Evolutionary conservation across 1,140 invertebrate species (phyloP), one percentile per base, ranked within the genome.

Genomic region (Drosophila persimilis): DNA sequence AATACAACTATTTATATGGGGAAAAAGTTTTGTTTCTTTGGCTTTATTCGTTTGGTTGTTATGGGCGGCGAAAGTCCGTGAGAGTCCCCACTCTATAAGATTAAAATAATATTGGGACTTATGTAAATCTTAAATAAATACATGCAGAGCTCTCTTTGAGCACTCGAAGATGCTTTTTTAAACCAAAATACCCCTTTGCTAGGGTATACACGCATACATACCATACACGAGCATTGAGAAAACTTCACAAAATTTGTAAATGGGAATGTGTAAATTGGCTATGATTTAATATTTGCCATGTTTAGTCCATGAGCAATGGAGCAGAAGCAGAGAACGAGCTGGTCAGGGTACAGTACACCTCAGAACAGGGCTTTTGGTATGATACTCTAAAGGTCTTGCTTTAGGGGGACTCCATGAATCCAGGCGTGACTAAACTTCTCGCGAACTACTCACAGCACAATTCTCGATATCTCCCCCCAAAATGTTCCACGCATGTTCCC

Each of bases 211-310:
- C 35, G 59, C 15, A 4, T 20, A 24, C 24, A 41, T 46, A 65
- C n/a, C 58, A 31, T n/a, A 6, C 15, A 6, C 15, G 8, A 46
- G n/a, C n/a, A 6, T 29, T 20, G 13, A 11, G 17, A 50, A 64
- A 29, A 63, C 39, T 22, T 26, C 53, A 20, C 62, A 45, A 43
- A 46, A 26, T 70, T 39, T 67, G 63, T 69, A 70, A 70, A 70
- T 70, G 66, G 66, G 2, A 69, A 84, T 84, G 80, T 84, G 80
- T 76, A 80, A 84, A 84, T 84, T 84, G 67, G 51, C 58, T 69
- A 74, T 84, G 80, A 80, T 84, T 84, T 83, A 78, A 84, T 83
- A 79, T 83, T 83, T 83, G 80, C 79, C 70, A 78, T 62, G 64
- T 53, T 77, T 41, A 24, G 41, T 31, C 48, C 59, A 63, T 54